Evolutionary conservation across 2,113 vertebrate genomes (phyloP).

Genomic region (Sinocyclocheilus anshuiensis): DNA sequence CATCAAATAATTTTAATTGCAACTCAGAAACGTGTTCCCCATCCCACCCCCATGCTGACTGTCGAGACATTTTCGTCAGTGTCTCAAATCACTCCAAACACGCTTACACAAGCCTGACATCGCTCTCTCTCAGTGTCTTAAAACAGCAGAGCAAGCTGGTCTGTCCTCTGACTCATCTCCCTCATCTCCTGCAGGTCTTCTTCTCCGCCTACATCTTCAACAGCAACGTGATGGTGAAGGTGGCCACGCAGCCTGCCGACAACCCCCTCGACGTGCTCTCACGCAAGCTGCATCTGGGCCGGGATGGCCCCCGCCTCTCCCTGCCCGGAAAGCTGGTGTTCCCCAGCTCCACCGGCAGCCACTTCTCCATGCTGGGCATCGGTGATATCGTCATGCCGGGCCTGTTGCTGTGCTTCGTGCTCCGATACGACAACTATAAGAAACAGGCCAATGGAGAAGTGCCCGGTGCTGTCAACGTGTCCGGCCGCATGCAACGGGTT

Average conservation of each 20-base stretch:
- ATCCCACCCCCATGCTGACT: not conserved
- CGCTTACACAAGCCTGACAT: conserved; percentile 17
- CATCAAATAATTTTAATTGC: not conserved
- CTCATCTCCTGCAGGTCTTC: conserved; percentile 82
- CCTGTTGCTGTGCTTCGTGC: conserved; percentile 95
- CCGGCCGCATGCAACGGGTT: conserved; percentile 96
- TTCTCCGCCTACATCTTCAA: conserved; percentile 99
- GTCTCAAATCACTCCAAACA: not conserved
- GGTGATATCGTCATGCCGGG: conserved; percentile 99
- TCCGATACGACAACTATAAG: conserved; percentile 98
- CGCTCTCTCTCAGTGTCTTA: not conserved
- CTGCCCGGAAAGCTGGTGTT: conserved; percentile 98
- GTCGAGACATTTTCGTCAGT: not conserved
- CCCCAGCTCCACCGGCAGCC: conserved; percentile 97
- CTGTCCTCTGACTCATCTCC: not conserved
- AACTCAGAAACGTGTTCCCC: not conserved
- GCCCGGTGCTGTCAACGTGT: conserved; percentile 84
- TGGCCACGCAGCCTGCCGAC: conserved; percentile 97
- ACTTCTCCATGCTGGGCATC: conserved; percentile 99
- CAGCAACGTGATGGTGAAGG: conserved; percentile 99
- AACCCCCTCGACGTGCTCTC: conserved; percentile 97
- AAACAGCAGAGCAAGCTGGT: conserved; percentile 28
- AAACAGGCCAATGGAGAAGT: conserved; percentile 90
- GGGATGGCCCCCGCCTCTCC: conserved; percentile 93
- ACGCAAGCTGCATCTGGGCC: conserved; percentile 95